Conservation (phyloP, 2,888 invertebrate genomes). For the Schizotus pectinicornis region DNA sequence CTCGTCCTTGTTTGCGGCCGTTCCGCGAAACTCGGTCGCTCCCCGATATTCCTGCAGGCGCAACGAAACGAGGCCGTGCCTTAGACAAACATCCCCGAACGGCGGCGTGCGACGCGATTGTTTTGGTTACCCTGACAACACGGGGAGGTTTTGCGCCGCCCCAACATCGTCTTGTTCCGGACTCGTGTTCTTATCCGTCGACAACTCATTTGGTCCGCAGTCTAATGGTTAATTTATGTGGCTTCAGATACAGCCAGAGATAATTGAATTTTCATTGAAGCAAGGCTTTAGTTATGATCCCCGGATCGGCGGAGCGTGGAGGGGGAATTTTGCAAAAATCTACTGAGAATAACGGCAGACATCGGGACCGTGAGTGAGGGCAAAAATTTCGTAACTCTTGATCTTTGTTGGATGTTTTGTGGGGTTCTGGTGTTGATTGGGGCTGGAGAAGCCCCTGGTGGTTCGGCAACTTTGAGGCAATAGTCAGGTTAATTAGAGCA, state of each 20-base stretch:
- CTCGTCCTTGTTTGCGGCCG: too few relatives aligned
- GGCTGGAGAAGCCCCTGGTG: not conserved
- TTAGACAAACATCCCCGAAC: constrained; percentile 27
- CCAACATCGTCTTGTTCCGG: not conserved
- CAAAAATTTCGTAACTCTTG: too few relatives aligned
- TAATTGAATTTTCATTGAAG: constrained; percentile 39
- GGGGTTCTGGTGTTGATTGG: not conserved
- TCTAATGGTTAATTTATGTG: constrained; percentile 33
- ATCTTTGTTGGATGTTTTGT: not conserved
- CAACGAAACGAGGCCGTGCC: constrained; percentile 1
- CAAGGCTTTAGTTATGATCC: constrained; percentile 29
- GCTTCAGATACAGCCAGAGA: constrained; percentile 36
- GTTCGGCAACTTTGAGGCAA: not conserved
- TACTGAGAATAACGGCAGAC: constrained; percentile 1
- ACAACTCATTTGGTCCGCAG: constrained; percentile 14
- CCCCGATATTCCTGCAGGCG: too few relatives aligned
- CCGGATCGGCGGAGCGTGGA: constrained; percentile 21
- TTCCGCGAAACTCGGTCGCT: too few relatives aligned
- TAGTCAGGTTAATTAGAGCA: constrained; percentile 22
- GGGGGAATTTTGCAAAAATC: constrained; percentile 24
- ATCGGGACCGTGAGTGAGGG: too few relatives aligned
- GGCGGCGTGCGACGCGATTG: constrained; percentile 20
- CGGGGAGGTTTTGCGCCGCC: constrained; percentile 13
- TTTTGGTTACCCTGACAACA: constrained; percentile 33
- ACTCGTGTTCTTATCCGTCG: not conserved